Percentiles rank a stretch among this genome's conserved stretches.
Evolutionary conservation across 1,140 invertebrate species (phyloP).

Genomic region (Papilio glaucus): DNA sequence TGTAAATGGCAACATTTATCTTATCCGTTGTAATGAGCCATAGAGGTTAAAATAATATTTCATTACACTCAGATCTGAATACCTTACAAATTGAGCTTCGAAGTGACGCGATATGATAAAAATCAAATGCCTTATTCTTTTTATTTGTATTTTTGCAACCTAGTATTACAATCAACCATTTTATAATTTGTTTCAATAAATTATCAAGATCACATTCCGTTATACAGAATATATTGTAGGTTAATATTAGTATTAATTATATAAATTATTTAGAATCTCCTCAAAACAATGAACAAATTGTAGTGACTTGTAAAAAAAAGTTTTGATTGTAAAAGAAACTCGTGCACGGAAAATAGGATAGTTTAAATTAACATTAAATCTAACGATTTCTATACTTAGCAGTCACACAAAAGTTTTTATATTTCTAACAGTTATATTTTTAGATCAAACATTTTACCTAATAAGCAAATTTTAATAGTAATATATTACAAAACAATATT

Average conservation of each 20-base stretch:
- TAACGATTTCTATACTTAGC: slow-evolving; percentile 6
- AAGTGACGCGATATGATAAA: too few relatives aligned
- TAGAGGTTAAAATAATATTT: not conserved
- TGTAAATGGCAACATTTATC: not conserved
- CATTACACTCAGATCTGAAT: not conserved
- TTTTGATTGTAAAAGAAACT: not conserved
- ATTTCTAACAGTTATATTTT: slow-evolving; percentile 3
- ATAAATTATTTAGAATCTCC: slow-evolving; percentile 3
- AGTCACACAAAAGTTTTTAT: not conserved
- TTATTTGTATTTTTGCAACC: too few relatives aligned
- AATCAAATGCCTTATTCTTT: too few relatives aligned
- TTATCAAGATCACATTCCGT: not conserved
- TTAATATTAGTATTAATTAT: slow-evolving; percentile 17
- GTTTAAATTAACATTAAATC: not conserved
- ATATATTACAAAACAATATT: slow-evolving; percentile 33
- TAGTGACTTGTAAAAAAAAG: slow-evolving; percentile 6
- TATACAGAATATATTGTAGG: slow-evolving; percentile 8
- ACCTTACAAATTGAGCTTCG: not conserved
- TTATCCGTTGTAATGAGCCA: not conserved
- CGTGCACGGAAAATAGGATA: not conserved
- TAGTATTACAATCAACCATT: not conserved
- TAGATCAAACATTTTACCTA: not conserved
- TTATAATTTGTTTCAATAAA: slow-evolving; percentile 5
- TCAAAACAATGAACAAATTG: not conserved
- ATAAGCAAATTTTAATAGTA: slow-evolving; percentile 19